Conservation (phyloP, 2,113 vertebrate species). For the Todiramphus chloris region DNA sequence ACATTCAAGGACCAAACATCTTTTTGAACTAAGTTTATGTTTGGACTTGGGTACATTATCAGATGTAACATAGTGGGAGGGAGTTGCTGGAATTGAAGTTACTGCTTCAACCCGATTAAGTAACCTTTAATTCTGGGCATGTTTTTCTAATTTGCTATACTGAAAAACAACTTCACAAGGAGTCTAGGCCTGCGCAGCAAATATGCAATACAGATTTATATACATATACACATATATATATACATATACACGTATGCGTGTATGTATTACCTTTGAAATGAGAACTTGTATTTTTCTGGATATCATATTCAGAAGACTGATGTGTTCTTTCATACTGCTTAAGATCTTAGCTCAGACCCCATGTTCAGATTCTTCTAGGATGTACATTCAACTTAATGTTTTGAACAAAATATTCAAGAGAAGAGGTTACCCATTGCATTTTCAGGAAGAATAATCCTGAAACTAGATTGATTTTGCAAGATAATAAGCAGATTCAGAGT, state of each 20-base stretch:
- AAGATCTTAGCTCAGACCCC: conserved; percentile 43
- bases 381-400: not conserved
- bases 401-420: not conserved
- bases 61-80: conserved; percentile 69
- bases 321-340: conserved; percentile 29
- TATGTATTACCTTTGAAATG: conserved; percentile 66
- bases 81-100: conserved; percentile 60
- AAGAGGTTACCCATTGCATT: not conserved
- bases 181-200: conserved; percentile 53
- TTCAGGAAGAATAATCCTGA: not conserved
- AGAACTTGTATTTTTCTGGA: conserved; percentile 46
- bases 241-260: not conserved
- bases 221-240: not conserved
- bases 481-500: not conserved
- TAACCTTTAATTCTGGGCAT: conserved; percentile 71
- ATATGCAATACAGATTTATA: conserved; percentile 57
- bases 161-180: conserved; percentile 70
- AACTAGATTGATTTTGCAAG: not conserved
- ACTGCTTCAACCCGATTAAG: conserved; percentile 70
- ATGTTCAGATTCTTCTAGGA: conserved; percentile 30
- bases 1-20: conserved; percentile 62
- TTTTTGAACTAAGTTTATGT: conserved; percentile 75
- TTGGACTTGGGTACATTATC: conserved; percentile 73
- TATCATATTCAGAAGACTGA: conserved; percentile 38
- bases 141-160: conserved; percentile 77